Evolutionary conservation across 2,888 invertebrate species (phyloP), one percentile per base, ranked within the genome.

Genomic region (Clepsis dumicolana): DNA sequence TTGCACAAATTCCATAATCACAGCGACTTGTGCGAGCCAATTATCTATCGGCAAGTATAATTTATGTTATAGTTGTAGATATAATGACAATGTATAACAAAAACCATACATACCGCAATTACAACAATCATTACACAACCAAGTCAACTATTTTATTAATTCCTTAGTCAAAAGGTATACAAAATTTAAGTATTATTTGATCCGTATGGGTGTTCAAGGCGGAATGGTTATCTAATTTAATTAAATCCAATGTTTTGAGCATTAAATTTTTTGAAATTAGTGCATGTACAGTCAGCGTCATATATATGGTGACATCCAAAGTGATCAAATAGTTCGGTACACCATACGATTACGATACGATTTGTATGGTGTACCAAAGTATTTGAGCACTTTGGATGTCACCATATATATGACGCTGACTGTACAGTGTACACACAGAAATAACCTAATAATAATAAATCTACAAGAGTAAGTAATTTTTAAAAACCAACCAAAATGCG

Each of bases 181-280:
- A 67, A 41, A 38, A 50, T 27, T 65, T 48, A 66, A 66, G 61
- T 62, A 62, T 48, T 60, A 57, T 56, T 62, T 67, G 67, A 67
- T 67, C 56, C 56, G 56, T 67, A 35, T 27, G 50, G 56, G 61
- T 57, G 29, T 29, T 50, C 21, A 27, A 67, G 67, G 67, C 67
- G 62, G 62, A 62, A 50, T 50, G n/a, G 35, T 62, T 56, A 10
- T n/a, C 18, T 18, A 27, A 25, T 44, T 12, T 56, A 21, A n/a
- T 35, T 57, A 50, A 65, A 50, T 16, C 50, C 50, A 62, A 18
- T 18, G 21, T n/a, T 62, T 62, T 61, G 62, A 67, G 67, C 62
- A 62, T 67, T 56, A 56, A 16, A 16, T 41, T 64, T 21, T 64
- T 29, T 57, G 29, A 57, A 48, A 0, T 38, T 14, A 12, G 48